phyloP scores from a whole-genome alignment of 2,113 vertebrate species.

The Salvator merianae region DNA sequence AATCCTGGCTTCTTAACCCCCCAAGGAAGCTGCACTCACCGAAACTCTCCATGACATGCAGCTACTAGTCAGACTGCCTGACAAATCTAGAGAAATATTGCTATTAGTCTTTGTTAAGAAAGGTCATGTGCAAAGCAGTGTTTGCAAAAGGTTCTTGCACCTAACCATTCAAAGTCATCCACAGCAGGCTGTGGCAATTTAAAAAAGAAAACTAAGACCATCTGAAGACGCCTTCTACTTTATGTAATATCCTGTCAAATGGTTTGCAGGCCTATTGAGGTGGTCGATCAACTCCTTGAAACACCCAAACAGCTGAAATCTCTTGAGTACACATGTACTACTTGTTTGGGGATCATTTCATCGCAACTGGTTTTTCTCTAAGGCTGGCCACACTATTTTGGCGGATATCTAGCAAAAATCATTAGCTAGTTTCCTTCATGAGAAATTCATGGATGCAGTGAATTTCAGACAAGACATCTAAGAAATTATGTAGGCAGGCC shows the following conservation, averaged over 20 bases:
- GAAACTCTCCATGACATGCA: not conserved
- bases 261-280: not conserved
- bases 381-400: not conserved
- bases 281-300: no score
- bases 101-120: not conserved
- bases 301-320: not conserved
- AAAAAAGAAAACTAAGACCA: not conserved
- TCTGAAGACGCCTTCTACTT: not conserved
- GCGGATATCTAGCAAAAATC: not conserved
- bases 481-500: not conserved
- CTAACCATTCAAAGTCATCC: not conserved
- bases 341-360: not conserved
- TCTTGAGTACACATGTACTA: no score
- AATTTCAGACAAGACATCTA: not conserved
- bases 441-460: not conserved
- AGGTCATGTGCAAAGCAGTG: no score
- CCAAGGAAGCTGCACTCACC: not conserved
- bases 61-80: not conserved
- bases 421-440: not conserved
- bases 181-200: not conserved
- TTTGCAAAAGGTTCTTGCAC: not conserved
- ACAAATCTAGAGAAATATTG: not conserved
- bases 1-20: not conserved
- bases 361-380: not conserved
- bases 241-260: not conserved